Percentiles rank a stretch among this genome's conserved stretches.
Conservation (phyloP, 2,888 invertebrate species). For the Aporophyla nigra region DNA sequence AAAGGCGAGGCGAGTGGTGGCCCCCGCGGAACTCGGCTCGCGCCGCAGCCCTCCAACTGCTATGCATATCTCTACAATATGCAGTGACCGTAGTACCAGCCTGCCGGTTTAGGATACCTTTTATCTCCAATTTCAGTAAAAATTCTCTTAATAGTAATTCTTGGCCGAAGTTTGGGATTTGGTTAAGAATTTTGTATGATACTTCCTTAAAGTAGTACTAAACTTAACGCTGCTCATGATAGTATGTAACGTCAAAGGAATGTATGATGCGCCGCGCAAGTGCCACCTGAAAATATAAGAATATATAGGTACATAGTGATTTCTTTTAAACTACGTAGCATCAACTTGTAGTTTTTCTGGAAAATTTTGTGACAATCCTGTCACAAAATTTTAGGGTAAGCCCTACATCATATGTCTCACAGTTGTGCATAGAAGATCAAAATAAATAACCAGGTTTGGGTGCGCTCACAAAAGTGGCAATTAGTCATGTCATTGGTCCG, state of each 20-base stretch:
- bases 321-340: not conserved
- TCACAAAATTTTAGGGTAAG: no score
- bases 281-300: not conserved
- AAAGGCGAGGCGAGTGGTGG: slow-evolving; percentile 79
- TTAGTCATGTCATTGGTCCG: slow-evolving; percentile 15
- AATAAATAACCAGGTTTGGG: slow-evolving; percentile 6
- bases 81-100: slow-evolving; percentile 68
- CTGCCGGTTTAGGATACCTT: slow-evolving; percentile 59
- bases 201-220: not conserved
- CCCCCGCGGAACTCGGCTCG: slow-evolving; percentile 74
- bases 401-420: no score
- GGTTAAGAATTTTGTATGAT: slow-evolving; percentile 7
- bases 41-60: slow-evolving; percentile 60
- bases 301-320: not conserved
- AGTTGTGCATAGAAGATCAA: not conserved
- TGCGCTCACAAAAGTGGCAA: not conserved
- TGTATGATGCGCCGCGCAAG: not conserved
- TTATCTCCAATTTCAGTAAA: slow-evolving; percentile 61
- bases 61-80: slow-evolving; percentile 76
- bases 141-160: slow-evolving; percentile 56
- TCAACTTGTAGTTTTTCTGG: no score
- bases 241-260: not conserved
- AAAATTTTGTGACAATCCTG: no score
- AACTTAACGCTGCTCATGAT: not conserved
- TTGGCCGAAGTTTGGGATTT: slow-evolving; percentile 15